These are phyloP conservation scores for Palaemon carinicauda DNA, from an alignment of 1,140 invertebrate genomes.

Conservation along the genomic window DNA sequence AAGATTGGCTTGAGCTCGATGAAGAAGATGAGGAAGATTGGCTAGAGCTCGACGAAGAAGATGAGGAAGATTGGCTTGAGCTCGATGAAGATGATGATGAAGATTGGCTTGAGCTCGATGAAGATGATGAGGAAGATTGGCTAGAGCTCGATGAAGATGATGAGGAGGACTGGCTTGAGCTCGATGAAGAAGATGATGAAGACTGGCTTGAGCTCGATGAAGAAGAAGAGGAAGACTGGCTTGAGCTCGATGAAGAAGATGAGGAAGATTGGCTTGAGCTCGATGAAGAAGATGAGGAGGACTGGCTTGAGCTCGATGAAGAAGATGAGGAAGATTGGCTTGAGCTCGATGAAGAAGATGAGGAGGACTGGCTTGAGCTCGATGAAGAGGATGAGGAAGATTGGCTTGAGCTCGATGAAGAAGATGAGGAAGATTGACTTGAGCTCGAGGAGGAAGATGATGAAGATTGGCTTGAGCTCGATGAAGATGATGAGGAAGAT, in stretches of 20 bases:
- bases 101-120: background rate
- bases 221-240: background rate
- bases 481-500: background rate
- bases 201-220: background rate
- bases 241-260: background rate
- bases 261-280: background rate
- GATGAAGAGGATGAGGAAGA: background rate
- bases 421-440: background rate
- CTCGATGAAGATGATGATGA: background rate
- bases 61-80: background rate
- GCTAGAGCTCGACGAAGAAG: background rate
- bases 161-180: background rate
- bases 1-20: background rate
- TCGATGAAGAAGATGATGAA: background rate
- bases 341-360: background rate
- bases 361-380: background rate
- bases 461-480: too few relatives aligned
- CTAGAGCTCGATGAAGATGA: background rate
- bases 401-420: background rate
- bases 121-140: background rate
- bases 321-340: background rate
- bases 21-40: background rate
- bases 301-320: slow-evolving; percentile 3
- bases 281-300: background rate
- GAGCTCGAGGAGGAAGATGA: background rate